Evolutionary conservation across 2,888 invertebrate species (phyloP).

Genomic region (Nemotelus nigrinus): DNA sequence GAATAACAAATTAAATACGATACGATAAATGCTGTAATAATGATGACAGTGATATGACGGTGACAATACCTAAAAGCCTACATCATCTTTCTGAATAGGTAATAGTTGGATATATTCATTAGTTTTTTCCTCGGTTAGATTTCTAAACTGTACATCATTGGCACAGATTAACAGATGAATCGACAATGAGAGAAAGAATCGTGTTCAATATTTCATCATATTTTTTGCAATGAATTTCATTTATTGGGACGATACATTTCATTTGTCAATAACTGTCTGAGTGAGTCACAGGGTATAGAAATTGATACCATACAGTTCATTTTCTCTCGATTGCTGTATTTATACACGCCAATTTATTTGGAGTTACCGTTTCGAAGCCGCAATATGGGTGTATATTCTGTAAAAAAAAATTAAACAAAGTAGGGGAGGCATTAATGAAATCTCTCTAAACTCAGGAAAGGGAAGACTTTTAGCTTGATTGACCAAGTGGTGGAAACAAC

Average conservation of each 20-base stretch:
- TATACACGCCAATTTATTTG: not conserved
- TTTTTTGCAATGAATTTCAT: not conserved
- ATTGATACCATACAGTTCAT: slow-evolving; percentile 20
- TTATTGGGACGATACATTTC: not conserved
- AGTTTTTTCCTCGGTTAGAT: not conserved
- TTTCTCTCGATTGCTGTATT: slow-evolving; percentile 9
- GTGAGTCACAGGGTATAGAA: slow-evolving; percentile 16
- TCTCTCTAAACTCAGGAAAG: too few relatives aligned
- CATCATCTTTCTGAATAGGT: slow-evolving; percentile 7
- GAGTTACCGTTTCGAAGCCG: not conserved
- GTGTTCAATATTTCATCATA: slow-evolving; percentile 19
- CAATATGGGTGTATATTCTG: not conserved
- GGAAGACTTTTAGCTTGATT: too few relatives aligned
- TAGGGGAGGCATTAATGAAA: not conserved
- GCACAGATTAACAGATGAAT: too few relatives aligned
- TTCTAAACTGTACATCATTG: too few relatives aligned
- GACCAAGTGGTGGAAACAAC: too few relatives aligned
- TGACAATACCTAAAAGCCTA: slow-evolving; percentile 27
- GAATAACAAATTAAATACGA: slow-evolving; percentile 12
- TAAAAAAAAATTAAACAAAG: not conserved
- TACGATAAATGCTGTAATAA: slow-evolving; percentile 10
- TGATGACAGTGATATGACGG: slow-evolving; percentile 20
- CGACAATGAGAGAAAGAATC: not conserved
- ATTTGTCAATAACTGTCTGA: slow-evolving; percentile 16
- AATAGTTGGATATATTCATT: slow-evolving; percentile 31